Conservation (phyloP, 2,797 vertebrate species). For the Pseudopleuronectes americanus region DNA sequence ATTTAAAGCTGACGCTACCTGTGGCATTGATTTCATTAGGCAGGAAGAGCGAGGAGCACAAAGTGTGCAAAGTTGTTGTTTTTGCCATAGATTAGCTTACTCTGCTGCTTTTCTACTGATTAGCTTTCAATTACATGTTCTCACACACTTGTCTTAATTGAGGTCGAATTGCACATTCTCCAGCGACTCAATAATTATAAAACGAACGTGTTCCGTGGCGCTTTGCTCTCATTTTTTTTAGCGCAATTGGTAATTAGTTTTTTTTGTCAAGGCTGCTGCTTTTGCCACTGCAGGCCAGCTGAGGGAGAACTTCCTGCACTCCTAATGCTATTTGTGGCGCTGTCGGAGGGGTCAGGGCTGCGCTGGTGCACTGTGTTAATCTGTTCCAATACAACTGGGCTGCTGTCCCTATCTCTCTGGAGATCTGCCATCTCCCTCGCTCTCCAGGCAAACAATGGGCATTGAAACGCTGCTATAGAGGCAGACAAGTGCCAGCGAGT, state of each 20-base stretch:
- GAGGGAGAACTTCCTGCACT: constrained; percentile 60
- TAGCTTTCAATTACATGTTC: constrained; percentile 73
- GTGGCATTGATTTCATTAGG: constrained; percentile 65
- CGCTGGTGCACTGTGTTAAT: constrained; percentile 67
- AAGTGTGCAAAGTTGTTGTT: constrained; percentile 60
- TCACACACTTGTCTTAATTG: constrained; percentile 80
- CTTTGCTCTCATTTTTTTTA: constrained; percentile 27
- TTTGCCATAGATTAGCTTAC: constrained; percentile 71
- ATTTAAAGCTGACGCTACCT: constrained; percentile 68
- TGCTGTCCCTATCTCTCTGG: constrained; percentile 56
- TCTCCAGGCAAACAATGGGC: constrained; percentile 59
- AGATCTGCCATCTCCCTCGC: constrained; percentile 57
- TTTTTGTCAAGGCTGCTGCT: constrained; percentile 63
- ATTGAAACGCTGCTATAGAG: constrained; percentile 41
- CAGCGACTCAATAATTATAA: constrained; percentile 73
- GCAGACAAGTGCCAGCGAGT: constrained; percentile 33
- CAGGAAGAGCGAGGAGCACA: constrained; percentile 45
- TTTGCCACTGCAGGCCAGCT: constrained; percentile 45
- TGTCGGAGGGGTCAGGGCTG: constrained; percentile 46
- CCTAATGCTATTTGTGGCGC: constrained; percentile 64
- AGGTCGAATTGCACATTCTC: constrained; percentile 71
- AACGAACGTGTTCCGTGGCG: constrained; percentile 63
- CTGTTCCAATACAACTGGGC: constrained; percentile 63
- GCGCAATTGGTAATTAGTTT: constrained; percentile 65
- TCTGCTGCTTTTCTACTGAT: constrained; percentile 73